These are phyloP conservation scores for Dryas iulia DNA, from an alignment of 1,140 invertebrate genomes.

Conservation along the genomic window DNA sequence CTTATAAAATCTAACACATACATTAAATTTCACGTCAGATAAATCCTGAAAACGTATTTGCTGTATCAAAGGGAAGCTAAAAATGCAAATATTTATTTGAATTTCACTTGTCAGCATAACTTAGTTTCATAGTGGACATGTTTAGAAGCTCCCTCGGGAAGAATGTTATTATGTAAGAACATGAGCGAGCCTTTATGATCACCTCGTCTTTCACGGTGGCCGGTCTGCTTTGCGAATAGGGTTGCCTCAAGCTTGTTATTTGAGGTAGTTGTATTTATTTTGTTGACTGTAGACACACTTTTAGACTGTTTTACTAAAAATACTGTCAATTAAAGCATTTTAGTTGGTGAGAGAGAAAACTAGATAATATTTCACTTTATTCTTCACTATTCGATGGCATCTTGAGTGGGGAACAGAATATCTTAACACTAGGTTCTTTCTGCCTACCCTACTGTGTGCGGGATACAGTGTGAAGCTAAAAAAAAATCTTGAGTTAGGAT, in stretches of 20 bases:
- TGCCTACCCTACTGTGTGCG: too few relatives aligned
- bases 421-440: too few relatives aligned
- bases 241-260: background rate
- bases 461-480: too few relatives aligned
- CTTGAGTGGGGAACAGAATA: too few relatives aligned
- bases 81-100: constrained; percentile 22
- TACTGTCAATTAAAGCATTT: too few relatives aligned
- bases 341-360: too few relatives aligned
- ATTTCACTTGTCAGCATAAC: constrained; percentile 29
- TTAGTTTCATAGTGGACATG: constrained; percentile 32
- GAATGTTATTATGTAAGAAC: constrained; percentile 79
- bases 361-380: too few relatives aligned
- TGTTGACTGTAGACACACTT: too few relatives aligned
- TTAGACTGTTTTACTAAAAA: too few relatives aligned
- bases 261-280: background rate
- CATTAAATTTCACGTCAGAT: background rate
- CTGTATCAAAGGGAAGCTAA: constrained; percentile 16
- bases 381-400: too few relatives aligned
- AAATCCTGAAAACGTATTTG: constrained; percentile 1
- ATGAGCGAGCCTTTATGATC: constrained; percentile 75
- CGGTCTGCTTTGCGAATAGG: constrained; percentile 21
- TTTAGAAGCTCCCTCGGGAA: constrained; percentile 43
- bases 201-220: constrained; percentile 73
- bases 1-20: background rate
- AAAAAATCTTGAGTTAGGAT: too few relatives aligned